Evolutionary conservation across 2,888 invertebrate genomes (phyloP), one percentile per base, ranked within the genome.

Genomic region (Agrochola lychnidis): DNA sequence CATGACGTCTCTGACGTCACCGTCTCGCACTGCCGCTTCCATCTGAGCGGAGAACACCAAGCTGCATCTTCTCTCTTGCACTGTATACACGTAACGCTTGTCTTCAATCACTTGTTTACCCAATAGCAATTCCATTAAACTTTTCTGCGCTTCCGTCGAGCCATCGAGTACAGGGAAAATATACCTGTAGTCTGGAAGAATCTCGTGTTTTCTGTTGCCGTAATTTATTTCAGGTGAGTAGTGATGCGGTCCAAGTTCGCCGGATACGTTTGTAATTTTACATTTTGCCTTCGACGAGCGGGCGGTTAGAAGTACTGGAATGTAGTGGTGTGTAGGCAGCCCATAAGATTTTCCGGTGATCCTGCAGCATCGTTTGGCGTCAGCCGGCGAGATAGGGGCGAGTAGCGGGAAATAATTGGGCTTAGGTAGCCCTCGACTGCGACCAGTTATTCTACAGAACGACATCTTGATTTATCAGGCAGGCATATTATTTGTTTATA

Each of bases 321-420:
- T 98, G 97, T 98, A 98, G 94, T 98, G 98, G 93, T 98, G 98
- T 61, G 98, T 97, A 66, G 98, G 98, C 74, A 98, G 96, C 51
- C 98, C 98, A 84, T 98, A 97, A 57, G 98, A 98, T 92, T 98
- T 98, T 76, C 98, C 98, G 69, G 98, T 98, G 88, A 98, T 98
- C 87, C 98, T 97, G 94, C 98, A 98, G 92, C 98, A 97, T 81
- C 98, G 97, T 90, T 98, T 97, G 2, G 98, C 98, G 91, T 98
- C 98, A n/a, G 98, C 98, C 22, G 98, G 98, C 69, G 98, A 98
- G 81, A 98, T 98, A 6, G 98, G 98, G 66, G 98, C 98, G 85
- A 98, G 96, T 71, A 98, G 96, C 36, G 98, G 98, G 91, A 98
- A 98, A 92, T 98, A 98, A 94, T 98, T 98, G 73, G 98, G 98